Evolutionary conservation across 2,113 vertebrate genomes (phyloP).

Genomic region (Sorex araneus): DNA sequence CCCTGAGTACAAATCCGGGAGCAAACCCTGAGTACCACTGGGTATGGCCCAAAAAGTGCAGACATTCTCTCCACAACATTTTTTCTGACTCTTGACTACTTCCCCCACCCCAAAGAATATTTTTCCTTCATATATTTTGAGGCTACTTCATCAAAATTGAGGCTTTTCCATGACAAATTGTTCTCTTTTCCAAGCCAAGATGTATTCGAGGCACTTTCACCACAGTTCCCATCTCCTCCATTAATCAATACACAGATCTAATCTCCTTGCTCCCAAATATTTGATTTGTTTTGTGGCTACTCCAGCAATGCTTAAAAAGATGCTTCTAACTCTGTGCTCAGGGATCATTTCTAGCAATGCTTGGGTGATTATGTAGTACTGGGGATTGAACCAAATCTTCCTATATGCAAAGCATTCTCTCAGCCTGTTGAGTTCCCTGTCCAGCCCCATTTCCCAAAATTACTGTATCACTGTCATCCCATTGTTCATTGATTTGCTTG

Average conservation of each 20-base stretch:
- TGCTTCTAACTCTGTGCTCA: no score
- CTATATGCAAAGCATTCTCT: no score
- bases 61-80: slow-evolving; percentile 46
- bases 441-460: no score
- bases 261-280: slow-evolving; percentile 50
- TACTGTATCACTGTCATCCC: no score
- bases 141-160: background rate
- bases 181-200: slow-evolving; percentile 56
- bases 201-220: slow-evolving; percentile 12
- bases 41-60: background rate
- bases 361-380: no score
- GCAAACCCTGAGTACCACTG: background rate
- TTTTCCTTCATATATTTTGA: slow-evolving; percentile 42
- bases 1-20: no score
- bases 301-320: no score
- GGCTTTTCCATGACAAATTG: slow-evolving; percentile 35
- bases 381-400: no score
- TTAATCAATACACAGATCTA: slow-evolving; percentile 34
- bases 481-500: no score
- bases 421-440: no score
- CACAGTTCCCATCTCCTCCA: background rate
- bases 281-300: no score
- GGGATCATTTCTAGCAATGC: no score
- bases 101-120: background rate
- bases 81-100: slow-evolving; percentile 30